Evolutionary conservation across 37 sponge, comb jelly and placozoan species (phyloP).

Genomic region (Diacarnus erythraeanus): DNA sequence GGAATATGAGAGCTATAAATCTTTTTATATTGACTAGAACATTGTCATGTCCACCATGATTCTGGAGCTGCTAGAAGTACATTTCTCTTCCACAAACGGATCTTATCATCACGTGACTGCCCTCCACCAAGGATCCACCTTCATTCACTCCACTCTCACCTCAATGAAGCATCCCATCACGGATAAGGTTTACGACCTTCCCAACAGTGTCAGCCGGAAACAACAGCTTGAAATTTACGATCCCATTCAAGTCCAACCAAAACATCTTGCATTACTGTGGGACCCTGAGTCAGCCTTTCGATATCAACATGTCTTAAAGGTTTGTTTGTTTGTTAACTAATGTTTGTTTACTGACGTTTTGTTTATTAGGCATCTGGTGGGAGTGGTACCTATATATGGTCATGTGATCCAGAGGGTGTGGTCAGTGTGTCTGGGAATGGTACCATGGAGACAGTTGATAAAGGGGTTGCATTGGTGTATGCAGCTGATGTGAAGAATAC

Average conservation of each 20-base stretch:
- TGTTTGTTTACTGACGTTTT: background rate
- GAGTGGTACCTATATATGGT: constrained; percentile 84
- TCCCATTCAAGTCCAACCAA: constrained; percentile 60
- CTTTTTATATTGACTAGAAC: constrained; percentile 23
- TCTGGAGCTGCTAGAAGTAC: constrained; percentile 2
- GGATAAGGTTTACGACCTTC: constrained; percentile 24
- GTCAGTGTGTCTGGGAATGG: constrained; percentile 43
- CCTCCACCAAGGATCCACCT: constrained; percentile 39
- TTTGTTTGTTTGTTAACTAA: constrained; percentile 3
- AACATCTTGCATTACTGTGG: constrained; percentile 69
- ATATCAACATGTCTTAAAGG: constrained; percentile 43
- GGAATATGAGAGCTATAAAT: too few relatives aligned
- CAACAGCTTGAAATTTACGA: constrained; percentile 75
- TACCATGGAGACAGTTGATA: constrained; percentile 13
- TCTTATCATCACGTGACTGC: constrained; percentile 70
- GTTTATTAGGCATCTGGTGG: constrained; percentile 65
- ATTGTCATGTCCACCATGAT: constrained; percentile 33
- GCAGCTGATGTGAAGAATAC: constrained; percentile 63
- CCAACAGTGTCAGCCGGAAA: constrained; percentile 20
- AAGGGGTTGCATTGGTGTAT: constrained; percentile 35
- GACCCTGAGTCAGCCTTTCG: constrained; percentile 34
- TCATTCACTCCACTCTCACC: constrained; percentile 33
- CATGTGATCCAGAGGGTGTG: constrained; percentile 50
- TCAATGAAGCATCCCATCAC: constrained; percentile 53
- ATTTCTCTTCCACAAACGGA: constrained; percentile 54